A percentile compares a stretch with the other conserved stretches of the same genome.
Evolutionary conservation across 2,797 vertebrate genomes (phyloP).

Genomic region (Propithecus perrieri): DNA sequence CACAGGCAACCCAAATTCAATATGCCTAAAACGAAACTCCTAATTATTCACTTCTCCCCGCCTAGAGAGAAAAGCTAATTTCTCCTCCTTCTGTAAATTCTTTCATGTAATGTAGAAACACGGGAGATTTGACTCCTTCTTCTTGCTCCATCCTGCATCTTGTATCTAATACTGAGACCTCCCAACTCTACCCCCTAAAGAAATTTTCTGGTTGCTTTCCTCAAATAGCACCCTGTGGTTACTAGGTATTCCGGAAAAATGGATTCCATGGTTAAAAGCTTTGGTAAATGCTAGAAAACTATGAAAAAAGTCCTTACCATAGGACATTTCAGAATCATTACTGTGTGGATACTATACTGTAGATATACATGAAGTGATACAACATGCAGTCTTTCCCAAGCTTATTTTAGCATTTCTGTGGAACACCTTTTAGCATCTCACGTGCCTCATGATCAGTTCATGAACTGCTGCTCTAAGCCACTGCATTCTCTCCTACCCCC

Average conservation of each 20-base stretch:
- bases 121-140: background rate
- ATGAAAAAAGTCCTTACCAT: background rate
- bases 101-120: background rate
- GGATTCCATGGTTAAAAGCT: background rate
- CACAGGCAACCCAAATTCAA: background rate
- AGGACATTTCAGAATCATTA: background rate
- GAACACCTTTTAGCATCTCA: background rate
- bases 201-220: background rate
- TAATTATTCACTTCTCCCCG: background rate
- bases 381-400: background rate
- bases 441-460: background rate
- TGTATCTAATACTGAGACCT: background rate
- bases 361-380: background rate
- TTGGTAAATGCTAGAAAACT: background rate
- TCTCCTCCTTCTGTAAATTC: background rate
- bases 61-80: background rate
- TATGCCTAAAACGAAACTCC: background rate
- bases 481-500: background rate
- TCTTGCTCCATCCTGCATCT: background rate
- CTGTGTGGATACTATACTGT: background rate
- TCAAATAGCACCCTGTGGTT: background rate
- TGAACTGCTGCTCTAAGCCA: background rate
- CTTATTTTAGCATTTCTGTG: background rate
- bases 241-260: background rate
- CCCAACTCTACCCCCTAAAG: background rate